These are phyloP conservation scores for Papilio glaucus DNA, from an alignment of 1,140 invertebrate species.

Conservation along the genomic window DNA sequence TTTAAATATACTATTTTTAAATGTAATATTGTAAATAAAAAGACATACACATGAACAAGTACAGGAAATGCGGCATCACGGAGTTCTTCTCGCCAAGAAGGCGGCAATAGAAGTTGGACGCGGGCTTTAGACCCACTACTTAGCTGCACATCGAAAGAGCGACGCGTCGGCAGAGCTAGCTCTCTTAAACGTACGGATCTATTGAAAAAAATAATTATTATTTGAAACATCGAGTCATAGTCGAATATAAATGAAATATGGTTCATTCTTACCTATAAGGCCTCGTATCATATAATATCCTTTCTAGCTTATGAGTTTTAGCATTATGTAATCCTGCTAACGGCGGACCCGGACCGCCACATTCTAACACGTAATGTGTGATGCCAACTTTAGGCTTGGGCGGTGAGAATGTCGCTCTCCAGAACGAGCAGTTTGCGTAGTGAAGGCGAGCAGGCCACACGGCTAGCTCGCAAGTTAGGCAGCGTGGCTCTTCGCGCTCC, in stretches of 20 bases:
- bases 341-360: conserved; percentile 91
- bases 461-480: conserved; percentile 91
- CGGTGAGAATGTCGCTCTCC: conserved; percentile 88
- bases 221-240: not conserved
- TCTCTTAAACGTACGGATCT: conserved; percentile 86
- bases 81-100: conserved; percentile 92
- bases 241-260: not conserved
- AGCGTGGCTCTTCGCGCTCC: conserved; percentile 88
- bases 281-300: conserved; percentile 90
- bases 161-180: conserved; percentile 89
- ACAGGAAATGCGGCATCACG: conserved; percentile 93
- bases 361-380: conserved; percentile 90
- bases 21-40: not conserved
- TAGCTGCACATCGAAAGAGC: conserved; percentile 90
- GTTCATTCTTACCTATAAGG: conserved; percentile 80
- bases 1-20: not conserved
- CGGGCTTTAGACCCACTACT: conserved; percentile 90
- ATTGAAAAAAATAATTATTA: conserved; percentile 16
- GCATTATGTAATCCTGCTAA: conserved; percentile 90
- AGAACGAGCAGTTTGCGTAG: conserved; percentile 92
- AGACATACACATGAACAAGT: conserved; percentile 90
- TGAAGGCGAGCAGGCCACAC: conserved; percentile 89
- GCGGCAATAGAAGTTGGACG: conserved; percentile 91
- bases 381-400: conserved; percentile 81
- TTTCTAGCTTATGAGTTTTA: conserved; percentile 87